phyloP scores from a whole-genome alignment of 2,113 vertebrate species.

The Perca fluviatilis region DNA sequence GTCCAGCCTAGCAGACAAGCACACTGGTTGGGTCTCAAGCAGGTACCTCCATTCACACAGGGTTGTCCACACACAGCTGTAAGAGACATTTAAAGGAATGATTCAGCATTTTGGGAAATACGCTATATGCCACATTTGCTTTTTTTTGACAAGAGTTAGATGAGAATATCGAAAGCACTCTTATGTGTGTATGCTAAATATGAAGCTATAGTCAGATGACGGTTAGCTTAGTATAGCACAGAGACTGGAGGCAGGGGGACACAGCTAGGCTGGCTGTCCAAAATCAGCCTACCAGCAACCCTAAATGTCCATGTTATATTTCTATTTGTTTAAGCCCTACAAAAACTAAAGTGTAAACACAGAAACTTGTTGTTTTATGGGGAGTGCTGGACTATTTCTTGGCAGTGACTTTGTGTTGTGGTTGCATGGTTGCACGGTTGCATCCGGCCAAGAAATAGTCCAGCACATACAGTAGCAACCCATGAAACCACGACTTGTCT shows the following conservation, averaged over 20 bases:
- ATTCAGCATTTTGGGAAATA: neutral
- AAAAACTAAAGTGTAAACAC: neutral
- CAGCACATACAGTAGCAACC: neutral
- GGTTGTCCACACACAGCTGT: slow-evolving; percentile 87
- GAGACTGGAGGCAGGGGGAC: no score
- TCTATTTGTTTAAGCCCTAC: neutral
- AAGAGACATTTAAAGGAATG: slow-evolving; percentile 1
- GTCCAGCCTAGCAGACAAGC: slow-evolving; percentile 88
- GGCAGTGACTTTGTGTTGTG: neutral
- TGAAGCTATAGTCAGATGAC: neutral
- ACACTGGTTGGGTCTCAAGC: slow-evolving; percentile 86
- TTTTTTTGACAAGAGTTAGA: neutral
- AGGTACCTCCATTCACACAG: slow-evolving; percentile 89
- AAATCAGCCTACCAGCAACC: neutral
- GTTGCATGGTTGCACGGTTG: neutral
- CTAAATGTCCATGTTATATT: neutral
- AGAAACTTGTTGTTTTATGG: neutral
- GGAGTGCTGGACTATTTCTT: neutral
- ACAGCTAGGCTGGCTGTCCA: neutral
- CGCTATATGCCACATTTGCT: neutral
- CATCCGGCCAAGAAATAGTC: neutral
- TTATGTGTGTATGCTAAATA: neutral
- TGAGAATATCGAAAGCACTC: neutral
- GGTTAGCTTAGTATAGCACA: neutral
- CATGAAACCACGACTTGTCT: neutral